A percentile compares a stretch with the other conserved stretches of the same genome.
Conservation (phyloP, 2,113 vertebrate genomes). For the Corythornis cristatus region DNA sequence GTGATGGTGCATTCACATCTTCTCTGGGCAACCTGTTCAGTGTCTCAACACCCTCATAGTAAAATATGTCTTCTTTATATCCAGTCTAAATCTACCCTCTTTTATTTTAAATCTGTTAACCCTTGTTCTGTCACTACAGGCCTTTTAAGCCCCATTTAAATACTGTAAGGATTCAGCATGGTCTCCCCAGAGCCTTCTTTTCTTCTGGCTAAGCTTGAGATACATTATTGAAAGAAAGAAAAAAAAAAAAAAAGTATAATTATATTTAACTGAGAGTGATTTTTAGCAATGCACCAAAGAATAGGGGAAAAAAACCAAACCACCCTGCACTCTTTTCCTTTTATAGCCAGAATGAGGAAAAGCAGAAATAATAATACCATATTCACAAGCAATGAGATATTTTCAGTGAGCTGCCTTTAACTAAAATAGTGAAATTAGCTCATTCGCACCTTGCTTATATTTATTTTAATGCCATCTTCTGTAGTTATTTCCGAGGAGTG, state of each 20-base stretch:
- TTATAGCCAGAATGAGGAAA: background rate
- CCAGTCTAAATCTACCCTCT: background rate
- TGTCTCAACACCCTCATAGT: background rate
- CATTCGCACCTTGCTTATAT: background rate
- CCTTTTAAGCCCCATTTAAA: background rate
- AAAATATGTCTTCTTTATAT: background rate
- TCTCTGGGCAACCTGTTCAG: background rate
- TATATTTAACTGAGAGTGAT: background rate
- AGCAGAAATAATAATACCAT: background rate
- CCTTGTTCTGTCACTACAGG: background rate
- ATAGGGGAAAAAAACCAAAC: fast-evolving
- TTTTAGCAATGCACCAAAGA: background rate
- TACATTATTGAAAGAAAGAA: background rate
- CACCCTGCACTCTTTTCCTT: background rate
- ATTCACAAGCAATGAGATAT: background rate
- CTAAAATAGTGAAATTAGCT: background rate
- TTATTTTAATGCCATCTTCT: background rate
- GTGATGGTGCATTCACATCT: fast-evolving
- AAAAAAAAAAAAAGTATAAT: background rate
- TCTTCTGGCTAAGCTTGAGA: background rate
- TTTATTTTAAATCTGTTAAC: background rate
- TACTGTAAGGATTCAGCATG: background rate
- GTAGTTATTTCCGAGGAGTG: background rate
- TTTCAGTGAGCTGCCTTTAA: background rate
- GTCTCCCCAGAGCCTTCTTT: background rate